A percentile compares a stretch with the other conserved stretches of the same genome.
Conservation (phyloP, 2,888 invertebrate genomes). For the Hedya salicella region DNA sequence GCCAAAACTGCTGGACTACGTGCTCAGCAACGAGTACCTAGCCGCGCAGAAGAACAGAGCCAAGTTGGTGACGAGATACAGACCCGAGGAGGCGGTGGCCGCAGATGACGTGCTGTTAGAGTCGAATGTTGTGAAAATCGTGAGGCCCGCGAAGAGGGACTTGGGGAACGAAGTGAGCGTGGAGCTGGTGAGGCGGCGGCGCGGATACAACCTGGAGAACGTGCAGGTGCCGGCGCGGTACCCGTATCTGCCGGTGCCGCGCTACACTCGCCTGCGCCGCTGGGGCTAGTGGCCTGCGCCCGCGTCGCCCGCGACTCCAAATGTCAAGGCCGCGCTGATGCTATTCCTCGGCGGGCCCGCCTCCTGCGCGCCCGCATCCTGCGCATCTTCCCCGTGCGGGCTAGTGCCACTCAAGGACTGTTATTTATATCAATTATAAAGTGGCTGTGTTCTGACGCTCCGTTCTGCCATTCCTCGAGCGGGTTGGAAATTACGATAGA, state of each 20-base stretch:
- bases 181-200: slow-evolving; percentile 69
- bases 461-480: slow-evolving; percentile 61
- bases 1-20: slow-evolving; percentile 67
- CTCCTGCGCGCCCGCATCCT: slow-evolving; percentile 49
- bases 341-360: slow-evolving; percentile 56
- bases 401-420: slow-evolving; percentile 59
- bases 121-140: slow-evolving; percentile 75
- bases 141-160: slow-evolving; percentile 64
- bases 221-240: slow-evolving; percentile 80
- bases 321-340: slow-evolving; percentile 79
- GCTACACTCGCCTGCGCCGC: slow-evolving; percentile 75
- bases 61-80: slow-evolving; percentile 72
- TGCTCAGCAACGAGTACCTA: slow-evolving; percentile 68
- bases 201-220: slow-evolving; percentile 81
- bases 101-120: slow-evolving; percentile 76
- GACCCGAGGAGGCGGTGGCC: slow-evolving; percentile 70
- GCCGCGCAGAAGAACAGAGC: slow-evolving; percentile 71
- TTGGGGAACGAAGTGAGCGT: slow-evolving; percentile 56
- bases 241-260: slow-evolving; percentile 77
- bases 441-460: slow-evolving; percentile 81
- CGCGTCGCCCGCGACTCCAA: slow-evolving; percentile 58
- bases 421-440: slow-evolving; percentile 65
- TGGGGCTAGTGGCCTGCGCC: slow-evolving; percentile 74
- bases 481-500: slow-evolving; percentile 65
- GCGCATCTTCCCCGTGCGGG: slow-evolving; percentile 58